Evolutionary conservation across 2,888 invertebrate genomes (phyloP), one percentile per base, ranked within the genome.

Genomic region (Tetrapedia diversipes): DNA sequence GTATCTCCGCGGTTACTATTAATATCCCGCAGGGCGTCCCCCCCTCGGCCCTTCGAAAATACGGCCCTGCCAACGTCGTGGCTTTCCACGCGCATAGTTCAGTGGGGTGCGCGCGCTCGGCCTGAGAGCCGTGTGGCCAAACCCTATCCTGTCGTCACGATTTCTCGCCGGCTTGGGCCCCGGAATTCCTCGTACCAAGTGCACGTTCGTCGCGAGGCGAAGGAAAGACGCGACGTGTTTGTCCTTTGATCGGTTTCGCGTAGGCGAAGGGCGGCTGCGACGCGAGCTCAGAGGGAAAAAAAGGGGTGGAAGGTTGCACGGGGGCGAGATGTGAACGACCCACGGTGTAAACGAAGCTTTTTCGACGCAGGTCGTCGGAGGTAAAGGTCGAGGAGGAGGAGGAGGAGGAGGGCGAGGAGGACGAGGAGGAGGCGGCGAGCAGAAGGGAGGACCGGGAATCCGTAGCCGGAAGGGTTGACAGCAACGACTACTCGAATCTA

Each of bases 91-190:
- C 77, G 68, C 79, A 82, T 85, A 84, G 83, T 86, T 87, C 85
- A 88, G 88, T 88, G 86, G 88, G 87, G 86, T 89, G 88, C 83
- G 86, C 84, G 86, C 88, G 80, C 82, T 87, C 83, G 85, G 67
- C 84, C 66, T 59, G 83, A 75, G 85, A 83, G 82, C 82, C 86
- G 82, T 77, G 74, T 81, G 82, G 82, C 81, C 81, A 80, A 83
- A 86, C 76, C 83, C 82, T 87, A 79, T 84, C n/a, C 75, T 73
- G 72, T 77, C 69, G 66, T 68, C 56, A 16, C 41, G 34, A 54
- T 69, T 66, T 41, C 47, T 39, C 49, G 29, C 47, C n/a, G n/a
- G n/a, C n/a, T n/a, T n/a, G n/a, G 72, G 43, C 10, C n/a, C 8
- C 4, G 29, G 32, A 49, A 22, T 19, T 37, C 37, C n/a, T 34